Evolutionary conservation across 2,113 vertebrate species (phyloP), one percentile per base, ranked within the genome.

Genomic region (Tenebrosternarchus preto): DNA sequence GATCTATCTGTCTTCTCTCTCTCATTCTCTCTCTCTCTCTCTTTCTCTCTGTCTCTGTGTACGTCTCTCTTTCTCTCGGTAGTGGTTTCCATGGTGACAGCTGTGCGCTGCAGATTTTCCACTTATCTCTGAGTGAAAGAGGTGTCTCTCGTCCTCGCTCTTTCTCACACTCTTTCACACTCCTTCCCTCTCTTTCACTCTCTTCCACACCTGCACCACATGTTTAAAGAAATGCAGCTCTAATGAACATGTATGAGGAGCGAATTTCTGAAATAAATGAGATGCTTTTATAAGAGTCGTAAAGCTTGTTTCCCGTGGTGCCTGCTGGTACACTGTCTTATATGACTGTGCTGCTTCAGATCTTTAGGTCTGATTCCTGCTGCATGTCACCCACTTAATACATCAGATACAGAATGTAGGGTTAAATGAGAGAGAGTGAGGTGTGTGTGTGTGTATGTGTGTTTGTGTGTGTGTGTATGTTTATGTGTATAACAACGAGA

Each of bases 361-460:
- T 78, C 64, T 64, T 24, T n/a, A 68, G 63, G 20, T 17, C 22
- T 29, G 5, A 22, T 80, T 64, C 59, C 82, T 81, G 6, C 83
- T 82, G 8, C 80, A 84, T 87, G 80, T 43, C 67, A 80, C 80
- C 80, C 33, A 83, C 75, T 88, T 88, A 87, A 84, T 88, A 85
- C 85, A 88, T 88, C 87, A 90, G 77, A 84, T 73, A 87, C 86
- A 80, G 80, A 77, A 59, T 86, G 76, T 84, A 80, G 55, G 87
- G 86, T 77, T 20, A 76, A 57, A 66, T 29, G 68, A 20, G 61
- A 39, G 46, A n/a, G 67, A 11, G 60, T 59, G 69, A 15, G 24
- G 60, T 75, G 61, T 73, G 5, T 72, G 16, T 25, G 2, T 76
- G 73, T 71, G 68, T 24, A 70, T 36, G 69, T 60, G n/a, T n/a